phyloP scores from a whole-genome alignment of 1,140 invertebrate species.

The Bombus consobrinus region DNA sequence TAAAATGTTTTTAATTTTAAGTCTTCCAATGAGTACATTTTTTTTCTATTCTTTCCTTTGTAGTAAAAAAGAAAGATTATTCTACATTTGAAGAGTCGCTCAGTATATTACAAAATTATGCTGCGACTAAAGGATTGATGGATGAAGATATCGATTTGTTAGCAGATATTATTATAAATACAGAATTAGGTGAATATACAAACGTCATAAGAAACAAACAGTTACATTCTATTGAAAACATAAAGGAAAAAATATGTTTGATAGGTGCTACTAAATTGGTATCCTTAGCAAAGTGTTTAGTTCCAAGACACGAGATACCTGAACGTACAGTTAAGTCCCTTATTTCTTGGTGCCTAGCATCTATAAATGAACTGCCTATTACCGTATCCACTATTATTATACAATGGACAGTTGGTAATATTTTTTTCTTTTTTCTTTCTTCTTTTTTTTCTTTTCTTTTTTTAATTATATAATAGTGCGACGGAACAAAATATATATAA shows the following conservation, averaged over 20 bases:
- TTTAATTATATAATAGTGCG: slow-evolving; percentile 6
- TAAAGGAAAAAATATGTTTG: slow-evolving; percentile 1
- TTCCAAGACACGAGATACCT: slow-evolving; percentile 68
- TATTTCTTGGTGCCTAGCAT: slow-evolving; percentile 68
- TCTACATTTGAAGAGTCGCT: slow-evolving; percentile 42
- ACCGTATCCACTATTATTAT: slow-evolving; percentile 62
- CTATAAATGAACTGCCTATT: slow-evolving; percentile 59
- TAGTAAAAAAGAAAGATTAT: slow-evolving; percentile 50
- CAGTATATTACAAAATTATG: slow-evolving; percentile 60
- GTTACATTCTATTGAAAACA: background rate
- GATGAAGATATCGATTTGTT: slow-evolving; percentile 59
- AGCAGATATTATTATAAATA: slow-evolving; percentile 55
- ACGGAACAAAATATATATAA: background rate
- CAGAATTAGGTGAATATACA: slow-evolving; percentile 60
- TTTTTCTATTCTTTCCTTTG: background rate
- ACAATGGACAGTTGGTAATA: slow-evolving; percentile 77
- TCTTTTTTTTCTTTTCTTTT: background rate
- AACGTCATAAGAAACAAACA: background rate
- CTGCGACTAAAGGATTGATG: slow-evolving; percentile 63
- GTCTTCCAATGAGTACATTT: background rate
- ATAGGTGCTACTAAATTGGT: slow-evolving; percentile 62
- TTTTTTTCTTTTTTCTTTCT: background rate
- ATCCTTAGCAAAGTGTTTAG: slow-evolving; percentile 74
- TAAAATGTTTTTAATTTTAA: no score
- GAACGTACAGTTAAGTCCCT: slow-evolving; percentile 63